Evolutionary conservation across 2,113 vertebrate species (phyloP), one percentile per base, ranked within the genome.

Genomic region (Callipepla squamata): DNA sequence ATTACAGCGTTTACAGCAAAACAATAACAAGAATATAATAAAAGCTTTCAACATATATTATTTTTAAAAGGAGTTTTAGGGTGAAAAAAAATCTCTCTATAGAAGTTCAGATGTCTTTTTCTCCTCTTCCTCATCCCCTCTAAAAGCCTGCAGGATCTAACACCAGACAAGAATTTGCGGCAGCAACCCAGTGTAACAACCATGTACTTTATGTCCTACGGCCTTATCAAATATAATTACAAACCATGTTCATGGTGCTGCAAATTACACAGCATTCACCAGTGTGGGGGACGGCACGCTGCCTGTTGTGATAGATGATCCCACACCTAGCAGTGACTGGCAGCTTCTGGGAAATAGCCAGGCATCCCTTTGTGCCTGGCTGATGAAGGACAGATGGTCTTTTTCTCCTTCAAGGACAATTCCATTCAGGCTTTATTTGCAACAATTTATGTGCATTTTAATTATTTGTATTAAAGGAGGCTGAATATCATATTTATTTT

Each of bases 401-500:
- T 93, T 74, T 87, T 80, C 87, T 93, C 74, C 80, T 92, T 82
- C 77, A 87, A 80, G 81, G 15, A 90, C 48, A 85, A 90, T 58
- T 92, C 47, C 53, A 47, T 38, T 59, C 68, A 50, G 73, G 80
- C 67, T 94, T 87, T 70, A 69, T 79, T 92, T 93, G 68, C 51
- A 55, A 38, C 65, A 13, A 58, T 74, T 85, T 65, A 25, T 63
- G 36, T 72, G 19, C 19, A 16, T 82, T 32, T 87, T 55, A 89
- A 82, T 82, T 78, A 81, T 87, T 95, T 91, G 66, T 76, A 51
- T 83, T 89, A 80, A 53, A 94, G 78, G 61, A 75, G 26, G 78
- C 87, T 53, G 16, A 77, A 48, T 80, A 58, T 34, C 63, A 47
- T 25, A 76, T 86, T 90, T 90, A 40, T 80, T 82, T 58, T 30